A percentile compares a stretch with the other conserved stretches of the same genome.
Conservation (phyloP, 2,113 vertebrate species). For the Corythoichthys haematopterus region DNA sequence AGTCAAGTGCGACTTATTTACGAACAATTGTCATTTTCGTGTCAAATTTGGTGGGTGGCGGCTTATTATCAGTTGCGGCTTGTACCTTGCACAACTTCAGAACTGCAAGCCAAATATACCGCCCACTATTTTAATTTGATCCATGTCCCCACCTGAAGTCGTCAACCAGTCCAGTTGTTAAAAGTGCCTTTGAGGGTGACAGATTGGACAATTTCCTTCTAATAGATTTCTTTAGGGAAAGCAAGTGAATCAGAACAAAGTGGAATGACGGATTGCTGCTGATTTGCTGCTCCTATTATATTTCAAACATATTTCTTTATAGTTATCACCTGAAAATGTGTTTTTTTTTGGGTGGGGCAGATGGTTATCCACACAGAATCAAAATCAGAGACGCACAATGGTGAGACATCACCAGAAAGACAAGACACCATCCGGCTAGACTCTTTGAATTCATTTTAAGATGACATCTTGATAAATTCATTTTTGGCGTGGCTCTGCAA, state of each 20-base stretch:
- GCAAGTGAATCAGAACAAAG: background rate
- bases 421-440: conserved; percentile 52
- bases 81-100: no score
- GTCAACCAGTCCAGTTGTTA: background rate
- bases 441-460: conserved; percentile 68
- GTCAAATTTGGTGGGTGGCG: no score
- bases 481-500: conserved; percentile 46
- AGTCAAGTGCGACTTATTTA: no score
- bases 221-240: background rate
- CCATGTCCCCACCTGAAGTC: background rate
- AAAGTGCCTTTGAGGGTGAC: background rate
- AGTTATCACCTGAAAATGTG: conserved; percentile 26
- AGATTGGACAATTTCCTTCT: background rate
- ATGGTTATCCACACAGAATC: conserved; percentile 31
- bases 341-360: conserved; percentile 23
- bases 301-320: conserved; percentile 67
- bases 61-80: no score
- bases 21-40: no score
- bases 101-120: background rate
- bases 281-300: conserved; percentile 34
- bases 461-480: conserved; percentile 67
- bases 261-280: background rate
- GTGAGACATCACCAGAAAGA: conserved; percentile 29
- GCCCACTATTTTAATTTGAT: background rate
- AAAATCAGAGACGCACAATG: background rate